phyloP scores from a whole-genome alignment of 2,888 invertebrate species.

The Ferrisia virgata region DNA sequence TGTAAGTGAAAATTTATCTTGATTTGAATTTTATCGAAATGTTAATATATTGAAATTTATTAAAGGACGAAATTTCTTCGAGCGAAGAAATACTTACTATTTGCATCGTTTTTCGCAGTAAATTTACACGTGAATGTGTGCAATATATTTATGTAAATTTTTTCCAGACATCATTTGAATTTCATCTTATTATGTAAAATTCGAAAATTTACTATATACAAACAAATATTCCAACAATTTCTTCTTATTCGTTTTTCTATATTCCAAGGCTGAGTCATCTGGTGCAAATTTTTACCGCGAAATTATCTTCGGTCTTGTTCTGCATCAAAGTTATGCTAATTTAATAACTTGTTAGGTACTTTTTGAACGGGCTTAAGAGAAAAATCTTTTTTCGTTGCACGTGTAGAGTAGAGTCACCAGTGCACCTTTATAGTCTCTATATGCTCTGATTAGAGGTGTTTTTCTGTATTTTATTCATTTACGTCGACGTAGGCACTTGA shows the following conservation, averaged over 20 bases:
- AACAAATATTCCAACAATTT: not conserved
- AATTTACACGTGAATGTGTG: not conserved
- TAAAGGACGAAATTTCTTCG: not conserved
- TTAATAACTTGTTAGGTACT: not conserved
- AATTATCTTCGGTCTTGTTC: not conserved
- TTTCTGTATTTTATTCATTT: too few species aligned
- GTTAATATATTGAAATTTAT: not conserved
- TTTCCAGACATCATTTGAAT: not conserved
- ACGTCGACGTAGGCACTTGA: too few species aligned
- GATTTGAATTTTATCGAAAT: not conserved
- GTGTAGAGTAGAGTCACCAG: not conserved
- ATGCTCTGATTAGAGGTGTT: not conserved
- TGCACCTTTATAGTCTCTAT: not conserved
- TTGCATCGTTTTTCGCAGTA: not conserved
- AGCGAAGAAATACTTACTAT: not conserved
- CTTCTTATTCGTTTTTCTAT: not conserved
- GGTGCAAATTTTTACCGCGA: not conserved
- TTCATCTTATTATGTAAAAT: conserved; percentile 19
- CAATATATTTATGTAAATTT: conserved; percentile 3
- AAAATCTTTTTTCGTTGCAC: not conserved
- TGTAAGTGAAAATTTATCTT: not conserved
- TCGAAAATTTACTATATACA: not conserved
- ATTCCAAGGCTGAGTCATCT: not conserved
- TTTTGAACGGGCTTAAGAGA: not conserved
- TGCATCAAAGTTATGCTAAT: not conserved